Conservation (phyloP, 2,888 invertebrate genomes). For the Scaptomyza caliginosa region DNA sequence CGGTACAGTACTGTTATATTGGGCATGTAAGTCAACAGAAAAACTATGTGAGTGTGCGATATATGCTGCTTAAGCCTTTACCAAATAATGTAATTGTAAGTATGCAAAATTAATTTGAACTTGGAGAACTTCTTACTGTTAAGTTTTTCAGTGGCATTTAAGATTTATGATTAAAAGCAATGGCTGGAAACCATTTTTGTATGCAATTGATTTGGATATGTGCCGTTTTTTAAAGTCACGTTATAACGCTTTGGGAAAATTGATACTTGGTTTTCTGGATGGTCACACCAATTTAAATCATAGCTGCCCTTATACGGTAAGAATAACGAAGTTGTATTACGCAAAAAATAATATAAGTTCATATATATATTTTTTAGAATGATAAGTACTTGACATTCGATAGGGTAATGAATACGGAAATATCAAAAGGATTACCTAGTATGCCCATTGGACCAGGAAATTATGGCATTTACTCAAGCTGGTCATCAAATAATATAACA, state of each 20-base stretch:
- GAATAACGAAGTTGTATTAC: neutral
- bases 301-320: slow-evolving; percentile 30
- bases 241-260: slow-evolving; percentile 31
- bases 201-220: slow-evolving; percentile 24
- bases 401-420: slow-evolving; percentile 16
- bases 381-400: slow-evolving; percentile 13
- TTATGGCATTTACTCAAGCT: slow-evolving; percentile 14
- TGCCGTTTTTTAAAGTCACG: slow-evolving; percentile 22
- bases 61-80: neutral
- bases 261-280: slow-evolving; percentile 16
- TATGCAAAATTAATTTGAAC: neutral
- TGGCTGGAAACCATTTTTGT: slow-evolving; percentile 28
- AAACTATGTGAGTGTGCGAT: slow-evolving; percentile 13
- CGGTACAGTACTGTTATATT: slow-evolving; percentile 9
- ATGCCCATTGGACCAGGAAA: slow-evolving; percentile 17
- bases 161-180: slow-evolving; percentile 9
- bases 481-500: slow-evolving; percentile 11
- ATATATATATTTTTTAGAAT: slow-evolving; percentile 9
- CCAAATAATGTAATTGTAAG: slow-evolving; percentile 7
- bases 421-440: slow-evolving; percentile 5
- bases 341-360: neutral
- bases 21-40: neutral
- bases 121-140: neutral
- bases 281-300: slow-evolving; percentile 27
- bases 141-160: slow-evolving; percentile 8